Evolutionary conservation across 2,797 vertebrate genomes (phyloP).

Genomic region (Pseudocheirus occidentalis): DNA sequence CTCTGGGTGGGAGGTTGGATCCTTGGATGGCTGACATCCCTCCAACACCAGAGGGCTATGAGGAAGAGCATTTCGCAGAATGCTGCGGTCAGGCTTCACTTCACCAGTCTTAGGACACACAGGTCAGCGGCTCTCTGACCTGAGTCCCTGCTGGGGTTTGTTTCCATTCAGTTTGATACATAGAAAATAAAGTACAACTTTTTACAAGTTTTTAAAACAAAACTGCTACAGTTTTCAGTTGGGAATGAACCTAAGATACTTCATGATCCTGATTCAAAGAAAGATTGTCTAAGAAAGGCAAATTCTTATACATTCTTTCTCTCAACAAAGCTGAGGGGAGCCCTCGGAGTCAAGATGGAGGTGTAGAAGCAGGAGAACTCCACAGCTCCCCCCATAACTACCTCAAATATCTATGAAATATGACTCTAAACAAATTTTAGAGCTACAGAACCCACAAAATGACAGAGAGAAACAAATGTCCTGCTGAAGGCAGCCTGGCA

Average conservation of each 20-base stretch:
- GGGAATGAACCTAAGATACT: background rate
- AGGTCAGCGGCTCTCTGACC: background rate
- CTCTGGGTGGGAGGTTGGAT: background rate
- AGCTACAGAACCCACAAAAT: too few species aligned
- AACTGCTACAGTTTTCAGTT: background rate
- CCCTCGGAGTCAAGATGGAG: too few species aligned
- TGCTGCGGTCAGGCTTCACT: background rate
- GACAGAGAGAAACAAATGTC: too few species aligned
- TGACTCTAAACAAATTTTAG: too few species aligned
- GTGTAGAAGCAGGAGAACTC: too few species aligned
- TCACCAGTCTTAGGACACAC: background rate
- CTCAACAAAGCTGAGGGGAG: too few species aligned
- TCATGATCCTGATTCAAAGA: background rate
- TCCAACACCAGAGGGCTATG: background rate
- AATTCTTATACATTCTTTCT: background rate
- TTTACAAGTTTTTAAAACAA: background rate
- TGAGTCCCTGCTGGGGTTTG: background rate
- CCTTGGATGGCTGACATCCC: background rate
- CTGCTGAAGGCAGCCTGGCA: too few species aligned
- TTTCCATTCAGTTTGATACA: background rate
- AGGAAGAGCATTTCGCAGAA: background rate
- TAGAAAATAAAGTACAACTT: background rate
- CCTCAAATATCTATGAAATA: too few species aligned
- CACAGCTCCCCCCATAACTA: too few species aligned
- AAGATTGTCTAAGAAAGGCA: background rate